phyloP scores from a whole-genome alignment of 2,797 vertebrate species.

The Chelonia mydas region DNA sequence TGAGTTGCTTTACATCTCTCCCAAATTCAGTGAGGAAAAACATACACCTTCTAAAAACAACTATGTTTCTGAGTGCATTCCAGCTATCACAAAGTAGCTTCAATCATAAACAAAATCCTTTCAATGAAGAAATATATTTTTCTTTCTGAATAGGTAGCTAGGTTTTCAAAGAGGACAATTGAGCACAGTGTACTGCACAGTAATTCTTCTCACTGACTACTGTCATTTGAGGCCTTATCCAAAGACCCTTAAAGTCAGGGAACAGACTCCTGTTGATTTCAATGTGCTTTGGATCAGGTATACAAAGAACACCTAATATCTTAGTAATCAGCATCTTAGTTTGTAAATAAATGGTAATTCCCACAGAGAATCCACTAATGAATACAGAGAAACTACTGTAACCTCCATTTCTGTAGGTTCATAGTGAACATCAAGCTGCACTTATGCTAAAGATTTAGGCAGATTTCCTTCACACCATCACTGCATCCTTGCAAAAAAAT shows the following conservation, averaged over 20 bases:
- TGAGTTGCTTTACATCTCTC: not conserved
- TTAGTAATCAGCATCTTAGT: not conserved
- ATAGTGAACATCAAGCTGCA: conserved; percentile 26
- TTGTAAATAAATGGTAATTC: conserved; percentile 21
- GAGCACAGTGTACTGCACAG: not conserved
- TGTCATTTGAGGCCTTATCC: not conserved
- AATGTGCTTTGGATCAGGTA: not conserved
- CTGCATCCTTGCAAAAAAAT: conserved; percentile 3
- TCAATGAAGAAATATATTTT: not conserved
- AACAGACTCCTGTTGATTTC: not conserved
- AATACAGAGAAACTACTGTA: conserved; percentile 43
- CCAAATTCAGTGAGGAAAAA: not conserved
- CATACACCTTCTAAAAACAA: not conserved
- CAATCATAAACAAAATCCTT: not conserved
- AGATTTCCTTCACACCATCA: conserved; percentile 22
- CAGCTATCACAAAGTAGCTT: not conserved
- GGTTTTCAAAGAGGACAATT: not conserved
- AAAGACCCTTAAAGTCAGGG: conserved; percentile 8
- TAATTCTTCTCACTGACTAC: not conserved
- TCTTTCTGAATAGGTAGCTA: not conserved
- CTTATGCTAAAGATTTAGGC: conserved; percentile 22
- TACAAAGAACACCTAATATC: not conserved
- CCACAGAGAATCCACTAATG: not conserved
- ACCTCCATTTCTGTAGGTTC: not conserved
- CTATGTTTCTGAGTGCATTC: not conserved